Evolutionary conservation across 2,888 invertebrate genomes (phyloP).

Genomic region (Stenurella melanura): DNA sequence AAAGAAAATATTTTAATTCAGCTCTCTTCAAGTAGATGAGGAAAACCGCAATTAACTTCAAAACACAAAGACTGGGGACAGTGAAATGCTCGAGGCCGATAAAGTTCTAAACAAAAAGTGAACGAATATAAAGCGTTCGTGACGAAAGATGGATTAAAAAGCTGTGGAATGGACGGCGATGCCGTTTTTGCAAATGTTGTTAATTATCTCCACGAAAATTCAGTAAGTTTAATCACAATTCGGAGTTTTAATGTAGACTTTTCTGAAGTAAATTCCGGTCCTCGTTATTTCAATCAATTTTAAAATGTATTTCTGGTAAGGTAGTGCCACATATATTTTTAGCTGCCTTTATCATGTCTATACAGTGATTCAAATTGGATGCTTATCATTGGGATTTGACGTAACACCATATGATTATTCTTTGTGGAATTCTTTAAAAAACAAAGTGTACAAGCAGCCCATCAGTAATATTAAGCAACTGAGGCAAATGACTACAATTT

Average conservation of each 20-base stretch:
- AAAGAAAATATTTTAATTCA: conserved; percentile 39
- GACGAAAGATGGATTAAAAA: conserved; percentile 66
- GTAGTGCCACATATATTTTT: too few species aligned
- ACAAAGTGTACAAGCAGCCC: too few species aligned
- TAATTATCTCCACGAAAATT: conserved; percentile 59
- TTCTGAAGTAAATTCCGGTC: conserved; percentile 17
- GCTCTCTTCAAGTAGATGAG: conserved; percentile 12
- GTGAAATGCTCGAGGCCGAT: conserved; percentile 46
- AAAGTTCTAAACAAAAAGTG: conserved; percentile 57
- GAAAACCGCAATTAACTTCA: conserved; percentile 46
- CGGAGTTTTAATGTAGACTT: conserved; percentile 33
- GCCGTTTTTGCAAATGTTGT: conserved; percentile 67
- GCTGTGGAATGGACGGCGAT: conserved; percentile 61
- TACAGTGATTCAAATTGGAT: too few species aligned
- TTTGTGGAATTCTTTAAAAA: too few species aligned
- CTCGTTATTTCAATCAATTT: not conserved
- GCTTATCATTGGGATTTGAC: too few species aligned
- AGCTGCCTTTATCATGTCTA: too few species aligned
- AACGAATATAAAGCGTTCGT: conserved; percentile 57
- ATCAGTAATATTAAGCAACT: too few species aligned
- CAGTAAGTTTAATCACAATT: conserved; percentile 36
- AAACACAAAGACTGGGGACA: conserved; percentile 42
- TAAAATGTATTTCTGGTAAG: too few species aligned
- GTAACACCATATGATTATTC: too few species aligned
- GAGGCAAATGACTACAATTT: too few species aligned